Conservation (phyloP, 1,140 invertebrate genomes). For the Piezodorus guildinii region DNA sequence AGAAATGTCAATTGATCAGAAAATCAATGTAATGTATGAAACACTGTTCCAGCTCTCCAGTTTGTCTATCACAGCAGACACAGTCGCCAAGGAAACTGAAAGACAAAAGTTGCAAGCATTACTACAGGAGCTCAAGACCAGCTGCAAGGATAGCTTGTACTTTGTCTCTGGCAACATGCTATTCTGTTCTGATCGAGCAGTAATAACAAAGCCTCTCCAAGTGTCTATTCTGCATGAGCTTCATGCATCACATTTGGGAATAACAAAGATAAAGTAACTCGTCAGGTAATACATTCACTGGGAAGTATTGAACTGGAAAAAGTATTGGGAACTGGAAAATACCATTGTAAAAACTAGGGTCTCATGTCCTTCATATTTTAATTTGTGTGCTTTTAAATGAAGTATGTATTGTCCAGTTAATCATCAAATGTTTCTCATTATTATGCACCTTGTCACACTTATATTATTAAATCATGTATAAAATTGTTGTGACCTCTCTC, state of each 20-base stretch:
- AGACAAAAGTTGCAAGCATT: constrained; percentile 8
- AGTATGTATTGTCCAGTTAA: too few relatives aligned
- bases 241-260: neutral
- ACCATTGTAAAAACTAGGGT: too few relatives aligned
- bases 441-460: too few relatives aligned
- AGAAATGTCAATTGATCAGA: too few relatives aligned
- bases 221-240: neutral
- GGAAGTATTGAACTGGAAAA: neutral
- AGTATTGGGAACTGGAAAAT: too few relatives aligned
- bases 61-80: neutral
- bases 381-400: too few relatives aligned
- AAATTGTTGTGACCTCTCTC: too few relatives aligned
- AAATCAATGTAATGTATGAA: too few relatives aligned
- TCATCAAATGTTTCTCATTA: too few relatives aligned
- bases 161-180: neutral
- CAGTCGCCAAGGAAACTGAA: constrained; percentile 1
- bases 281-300: neutral
- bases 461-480: too few relatives aligned
- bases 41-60: neutral
- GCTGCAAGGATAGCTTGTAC: neutral
- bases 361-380: too few relatives aligned
- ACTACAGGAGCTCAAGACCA: too few relatives aligned
- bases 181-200: neutral
- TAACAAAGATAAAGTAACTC: neutral
- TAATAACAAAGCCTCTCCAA: neutral